phyloP scores from a whole-genome alignment of 2,113 vertebrate genomes.

The Manacus vitellinus region DNA sequence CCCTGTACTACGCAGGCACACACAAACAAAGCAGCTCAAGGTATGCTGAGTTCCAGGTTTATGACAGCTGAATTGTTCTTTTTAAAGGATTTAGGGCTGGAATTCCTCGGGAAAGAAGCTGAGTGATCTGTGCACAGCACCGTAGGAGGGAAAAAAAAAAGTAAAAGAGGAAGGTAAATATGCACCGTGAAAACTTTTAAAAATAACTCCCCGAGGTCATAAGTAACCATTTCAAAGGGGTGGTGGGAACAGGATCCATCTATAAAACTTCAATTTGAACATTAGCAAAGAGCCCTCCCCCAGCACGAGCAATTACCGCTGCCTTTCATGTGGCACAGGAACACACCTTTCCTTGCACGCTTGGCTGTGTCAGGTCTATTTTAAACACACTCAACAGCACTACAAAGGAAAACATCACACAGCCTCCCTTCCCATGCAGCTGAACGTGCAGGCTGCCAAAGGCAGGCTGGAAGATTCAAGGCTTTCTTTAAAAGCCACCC shows the following conservation, averaged over 20 bases:
- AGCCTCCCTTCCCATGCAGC: neutral
- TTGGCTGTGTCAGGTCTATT: neutral
- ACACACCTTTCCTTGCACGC: neutral
- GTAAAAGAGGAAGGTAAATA: neutral
- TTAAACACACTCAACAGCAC: neutral
- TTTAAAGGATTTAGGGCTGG: neutral
- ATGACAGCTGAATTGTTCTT: neutral
- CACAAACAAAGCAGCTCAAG: neutral
- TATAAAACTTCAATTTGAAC: conserved; percentile 12
- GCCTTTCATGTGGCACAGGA: conserved; percentile 41
- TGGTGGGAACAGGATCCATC: conserved; percentile 21
- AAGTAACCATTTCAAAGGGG: conserved; percentile 50
- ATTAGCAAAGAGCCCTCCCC: neutral
- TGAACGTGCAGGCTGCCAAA: neutral
- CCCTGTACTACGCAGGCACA: neutral
- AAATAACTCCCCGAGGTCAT: conserved; percentile 9
- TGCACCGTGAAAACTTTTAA: neutral
- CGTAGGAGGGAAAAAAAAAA: neutral
- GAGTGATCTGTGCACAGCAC: neutral
- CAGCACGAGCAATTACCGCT: neutral
- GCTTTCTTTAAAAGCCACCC: neutral
- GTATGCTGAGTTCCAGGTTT: neutral
- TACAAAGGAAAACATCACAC: neutral
- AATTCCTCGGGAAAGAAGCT: neutral
- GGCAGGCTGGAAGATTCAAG: neutral